These are phyloP conservation scores for Drosophila pseudoobscura DNA, from an alignment of 1,140 invertebrate species.

Conservation along the genomic window DNA sequence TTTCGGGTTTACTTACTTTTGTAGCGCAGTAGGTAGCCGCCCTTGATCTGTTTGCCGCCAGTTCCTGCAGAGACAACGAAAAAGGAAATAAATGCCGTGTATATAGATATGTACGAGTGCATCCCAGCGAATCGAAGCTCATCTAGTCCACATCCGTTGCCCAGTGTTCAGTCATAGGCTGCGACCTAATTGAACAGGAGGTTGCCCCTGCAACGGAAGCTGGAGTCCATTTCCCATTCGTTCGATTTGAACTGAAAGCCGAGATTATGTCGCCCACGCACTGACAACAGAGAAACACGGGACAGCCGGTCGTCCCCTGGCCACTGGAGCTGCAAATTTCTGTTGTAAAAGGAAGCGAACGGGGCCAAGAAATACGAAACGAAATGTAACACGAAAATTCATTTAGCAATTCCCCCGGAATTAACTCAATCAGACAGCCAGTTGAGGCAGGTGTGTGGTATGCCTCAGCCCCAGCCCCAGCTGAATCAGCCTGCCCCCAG, in stretches of 20 bases:
- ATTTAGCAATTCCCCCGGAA: constrained; percentile 41
- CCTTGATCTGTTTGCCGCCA: constrained; percentile 87
- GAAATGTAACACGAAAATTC: constrained; percentile 47
- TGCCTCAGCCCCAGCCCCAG: not conserved
- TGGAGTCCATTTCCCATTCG: constrained; percentile 23
- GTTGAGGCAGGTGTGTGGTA: constrained; percentile 5
- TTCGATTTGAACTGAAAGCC: constrained; percentile 2
- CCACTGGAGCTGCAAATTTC: constrained; percentile 11
- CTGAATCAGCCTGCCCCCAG: not conserved
- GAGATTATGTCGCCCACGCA: constrained; percentile 21
- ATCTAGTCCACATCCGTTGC: constrained; percentile 39
- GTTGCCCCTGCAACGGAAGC: constrained; percentile 11
- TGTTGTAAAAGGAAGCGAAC: constrained; percentile 6
- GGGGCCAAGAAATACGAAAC: constrained; percentile 24
- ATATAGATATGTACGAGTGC: not conserved
- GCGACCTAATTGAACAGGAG: constrained; percentile 35
- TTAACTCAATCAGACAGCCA: constrained; percentile 35
- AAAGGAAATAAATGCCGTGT: not conserved
- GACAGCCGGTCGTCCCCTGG: not conserved
- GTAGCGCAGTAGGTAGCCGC: constrained; percentile 87
- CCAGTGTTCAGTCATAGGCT: constrained; percentile 8
- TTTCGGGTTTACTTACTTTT: constrained; percentile 85
- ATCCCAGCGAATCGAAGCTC: constrained; percentile 16
- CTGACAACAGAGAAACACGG: not conserved
- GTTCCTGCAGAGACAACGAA: constrained; percentile 83